Percentiles rank a stretch among this genome's conserved stretches.
phyloP scores from a whole-genome alignment of 2,888 invertebrate species.

The Shargacucullia verbasci region DNA sequence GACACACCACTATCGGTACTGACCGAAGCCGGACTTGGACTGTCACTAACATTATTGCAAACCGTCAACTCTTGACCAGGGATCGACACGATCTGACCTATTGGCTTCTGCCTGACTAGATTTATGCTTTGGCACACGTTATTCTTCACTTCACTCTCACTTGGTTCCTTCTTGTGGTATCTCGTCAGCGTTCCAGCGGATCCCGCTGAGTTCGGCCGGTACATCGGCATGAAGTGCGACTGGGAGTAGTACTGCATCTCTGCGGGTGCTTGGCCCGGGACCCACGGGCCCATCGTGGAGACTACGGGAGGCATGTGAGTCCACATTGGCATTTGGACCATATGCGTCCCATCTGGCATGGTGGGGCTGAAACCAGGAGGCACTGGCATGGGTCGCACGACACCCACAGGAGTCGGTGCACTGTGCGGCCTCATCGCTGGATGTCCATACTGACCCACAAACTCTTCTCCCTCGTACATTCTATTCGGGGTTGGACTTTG shows the following conservation, averaged over 20 bases:
- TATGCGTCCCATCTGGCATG: constrained; percentile 73
- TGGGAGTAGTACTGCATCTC: constrained; percentile 86
- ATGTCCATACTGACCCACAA: constrained; percentile 75
- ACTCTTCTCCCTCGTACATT: constrained; percentile 79
- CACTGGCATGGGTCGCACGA: constrained; percentile 76
- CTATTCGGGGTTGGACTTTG: constrained; percentile 69
- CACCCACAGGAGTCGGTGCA: constrained; percentile 78
- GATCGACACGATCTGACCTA: constrained; percentile 84
- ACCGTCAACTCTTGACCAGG: constrained; percentile 85
- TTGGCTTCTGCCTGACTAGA: constrained; percentile 86
- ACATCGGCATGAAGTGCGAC: constrained; percentile 83
- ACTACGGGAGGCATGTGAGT: constrained; percentile 79
- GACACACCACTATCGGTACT: constrained; percentile 85
- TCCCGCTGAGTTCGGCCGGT: constrained; percentile 83
- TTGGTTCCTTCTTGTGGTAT: constrained; percentile 80
- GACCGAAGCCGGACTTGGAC: constrained; percentile 82
- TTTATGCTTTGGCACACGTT: constrained; percentile 88
- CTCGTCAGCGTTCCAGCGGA: constrained; percentile 85
- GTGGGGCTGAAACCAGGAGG: constrained; percentile 71
- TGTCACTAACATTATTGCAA: constrained; percentile 81
- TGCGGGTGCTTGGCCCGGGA: constrained; percentile 74
- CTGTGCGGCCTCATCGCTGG: constrained; percentile 80
- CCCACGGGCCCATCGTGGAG: constrained; percentile 79
- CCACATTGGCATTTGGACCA: constrained; percentile 85
- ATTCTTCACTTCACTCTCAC: constrained; percentile 74